Evolutionary conservation across 2,888 invertebrate species (phyloP).

Genomic region (Oscheius onirici): DNA sequence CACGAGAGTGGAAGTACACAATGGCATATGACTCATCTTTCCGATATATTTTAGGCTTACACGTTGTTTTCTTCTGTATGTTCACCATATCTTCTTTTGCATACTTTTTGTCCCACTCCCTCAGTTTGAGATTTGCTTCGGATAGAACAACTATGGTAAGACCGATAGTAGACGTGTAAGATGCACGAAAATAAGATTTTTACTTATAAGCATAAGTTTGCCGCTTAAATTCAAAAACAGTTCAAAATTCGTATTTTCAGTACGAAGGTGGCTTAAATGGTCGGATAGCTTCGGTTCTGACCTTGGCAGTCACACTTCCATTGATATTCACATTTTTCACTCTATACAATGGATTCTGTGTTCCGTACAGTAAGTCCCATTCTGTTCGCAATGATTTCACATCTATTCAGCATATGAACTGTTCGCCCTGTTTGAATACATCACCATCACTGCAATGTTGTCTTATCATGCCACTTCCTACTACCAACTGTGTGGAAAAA

Average conservation of each 20-base stretch:
- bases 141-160: conserved; percentile 3
- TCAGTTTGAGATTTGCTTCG: background rate
- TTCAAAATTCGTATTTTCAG: conserved; percentile 10
- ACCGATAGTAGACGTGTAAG: too few relatives aligned
- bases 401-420: conserved; percentile 24
- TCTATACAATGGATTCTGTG: conserved; percentile 20
- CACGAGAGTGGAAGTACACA: conserved; percentile 42
- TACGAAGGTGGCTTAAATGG: conserved; percentile 15
- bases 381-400: background rate
- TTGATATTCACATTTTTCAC: conserved; percentile 24
- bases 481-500: conserved; percentile 6
- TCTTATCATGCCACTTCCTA: conserved; percentile 13
- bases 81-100: conserved; percentile 15
- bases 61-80: conserved; percentile 27
- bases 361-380: conserved; percentile 22
- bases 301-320: conserved; percentile 16
- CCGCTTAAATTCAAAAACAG: too few relatives aligned
- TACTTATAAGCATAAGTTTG: too few relatives aligned
- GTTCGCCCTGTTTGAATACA: conserved; percentile 28
- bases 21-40: background rate
- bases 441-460: conserved; percentile 14
- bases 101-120: conserved; percentile 17
- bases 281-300: background rate
- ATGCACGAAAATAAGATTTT: too few relatives aligned
- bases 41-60: background rate